A percentile compares a stretch with the other conserved stretches of the same genome.
These are phyloP conservation scores for Calonectris borealis DNA, from an alignment of 2,113 vertebrate genomes.

Conservation along the genomic window DNA sequence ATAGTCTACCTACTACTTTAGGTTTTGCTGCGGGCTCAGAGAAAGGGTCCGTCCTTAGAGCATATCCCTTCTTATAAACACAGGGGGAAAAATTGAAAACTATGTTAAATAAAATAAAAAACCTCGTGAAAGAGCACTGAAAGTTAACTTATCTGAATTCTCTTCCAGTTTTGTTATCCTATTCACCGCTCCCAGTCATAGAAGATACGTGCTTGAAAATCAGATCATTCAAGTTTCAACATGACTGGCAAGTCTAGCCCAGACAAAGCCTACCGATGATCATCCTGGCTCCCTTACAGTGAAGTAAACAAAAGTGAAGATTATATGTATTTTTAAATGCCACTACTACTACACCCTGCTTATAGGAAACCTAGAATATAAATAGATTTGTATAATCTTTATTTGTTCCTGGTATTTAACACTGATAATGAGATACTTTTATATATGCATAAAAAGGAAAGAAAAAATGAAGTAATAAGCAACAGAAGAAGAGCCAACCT, in stretches of 20 bases:
- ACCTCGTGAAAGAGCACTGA: neutral
- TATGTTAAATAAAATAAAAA: neutral
- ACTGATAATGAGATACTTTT: neutral
- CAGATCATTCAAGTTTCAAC: constrained; percentile 35
- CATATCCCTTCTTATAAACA: neutral
- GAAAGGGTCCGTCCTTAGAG: neutral
- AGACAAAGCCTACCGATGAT: neutral
- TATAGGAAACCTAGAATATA: neutral
- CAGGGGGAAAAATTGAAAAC: fast-evolving
- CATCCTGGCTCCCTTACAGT: neutral
- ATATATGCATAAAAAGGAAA: neutral
- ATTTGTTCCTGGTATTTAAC: neutral
- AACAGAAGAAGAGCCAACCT: neutral
- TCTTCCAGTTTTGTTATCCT: neutral
- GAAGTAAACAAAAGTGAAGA: neutral
- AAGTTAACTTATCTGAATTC: neutral
- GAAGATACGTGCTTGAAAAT: neutral
- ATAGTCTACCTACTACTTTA: neutral
- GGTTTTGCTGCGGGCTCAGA: neutral
- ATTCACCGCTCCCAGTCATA: neutral
- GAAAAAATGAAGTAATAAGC: neutral
- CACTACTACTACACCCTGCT: neutral
- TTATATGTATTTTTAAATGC: neutral
- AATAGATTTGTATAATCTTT: neutral
- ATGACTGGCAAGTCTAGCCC: neutral